Base-by-base conservation (phyloP, 2,888 invertebrate genomes). In the Leptinotarsa haldemani region DNA sequence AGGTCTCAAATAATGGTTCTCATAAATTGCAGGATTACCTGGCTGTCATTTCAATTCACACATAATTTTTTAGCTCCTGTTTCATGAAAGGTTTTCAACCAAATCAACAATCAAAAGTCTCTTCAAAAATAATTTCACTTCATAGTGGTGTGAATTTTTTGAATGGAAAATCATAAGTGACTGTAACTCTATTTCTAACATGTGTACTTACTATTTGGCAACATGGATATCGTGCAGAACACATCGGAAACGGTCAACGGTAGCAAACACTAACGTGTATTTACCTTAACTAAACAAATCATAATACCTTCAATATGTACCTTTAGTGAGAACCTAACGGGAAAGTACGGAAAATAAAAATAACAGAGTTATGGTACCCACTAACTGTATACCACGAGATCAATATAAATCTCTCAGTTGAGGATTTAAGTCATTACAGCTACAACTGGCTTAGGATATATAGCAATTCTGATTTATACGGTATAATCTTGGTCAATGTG, bases 231-330 rank as follows among this genome's bases (percentile, higher is more conserved):
- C 20, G 30, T 20, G 56, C 20, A 66, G 50, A 66, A 52, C 7
- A 18, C 9, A 52, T 50, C 16, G 52, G 16, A 53, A 50, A 67
- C 69, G 53, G 68, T 56, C 72, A 73, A 68, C 73, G 72, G 75
- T 75, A 73, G 75, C 72, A 64, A 58, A 53, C 70, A 70, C 48
- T 61, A 67, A 70, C 72, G 67, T 73, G 70, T 75, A 70, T 70
- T 75, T 73, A 67, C 68, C 58, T 70, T 61, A 53, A 73, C 68
- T 61, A 75, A 75, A 75, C 73, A 75, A 70, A 75, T 72, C 47
- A 63, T 69, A 71, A 69, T 71, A 25, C 63, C 61, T 72, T 67
- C 70, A 61, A 20, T 68, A 25, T 53, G 53, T 61, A 61, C 61
- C 25, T 61, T 7, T 20, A 65, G 40, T 40, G 61, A n/a, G 50